phyloP scores from a whole-genome alignment of 2,113 vertebrate species.

The Aegotheles bennettii region DNA sequence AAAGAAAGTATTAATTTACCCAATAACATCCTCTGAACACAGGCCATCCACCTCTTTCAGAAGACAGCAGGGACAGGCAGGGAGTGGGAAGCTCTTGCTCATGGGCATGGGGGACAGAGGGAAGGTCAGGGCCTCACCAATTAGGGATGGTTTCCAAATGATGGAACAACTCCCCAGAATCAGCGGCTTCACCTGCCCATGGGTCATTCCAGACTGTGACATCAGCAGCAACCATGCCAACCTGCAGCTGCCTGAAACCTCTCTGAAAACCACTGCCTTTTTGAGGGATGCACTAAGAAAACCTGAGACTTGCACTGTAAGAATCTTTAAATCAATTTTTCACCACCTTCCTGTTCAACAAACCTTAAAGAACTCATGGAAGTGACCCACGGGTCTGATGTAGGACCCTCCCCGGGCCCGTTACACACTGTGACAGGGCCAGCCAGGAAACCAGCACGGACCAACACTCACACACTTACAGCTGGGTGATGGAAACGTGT shows the following conservation, averaged over 20 bases:
- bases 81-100: no score
- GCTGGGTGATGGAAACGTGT: accelerated
- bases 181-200: accelerated
- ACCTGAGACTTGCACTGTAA: background rate
- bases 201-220: background rate
- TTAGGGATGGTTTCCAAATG: background rate
- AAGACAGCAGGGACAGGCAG: background rate
- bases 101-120: accelerated
- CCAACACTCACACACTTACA: accelerated
- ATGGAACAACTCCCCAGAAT: background rate
- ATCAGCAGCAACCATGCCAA: background rate
- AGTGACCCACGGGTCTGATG: background rate
- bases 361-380: accelerated
- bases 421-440: accelerated
- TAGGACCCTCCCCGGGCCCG: background rate
- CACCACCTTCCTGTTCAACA: background rate
- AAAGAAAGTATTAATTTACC: background rate
- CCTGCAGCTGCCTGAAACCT: background rate
- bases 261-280: background rate
- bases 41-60: background rate
- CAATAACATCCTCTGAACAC: background rate
- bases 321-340: background rate
- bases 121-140: accelerated
- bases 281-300: background rate
- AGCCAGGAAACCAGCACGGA: background rate